Base-by-base conservation (phyloP, 2,113 vertebrate genomes). In the Scortum barcoo region DNA sequence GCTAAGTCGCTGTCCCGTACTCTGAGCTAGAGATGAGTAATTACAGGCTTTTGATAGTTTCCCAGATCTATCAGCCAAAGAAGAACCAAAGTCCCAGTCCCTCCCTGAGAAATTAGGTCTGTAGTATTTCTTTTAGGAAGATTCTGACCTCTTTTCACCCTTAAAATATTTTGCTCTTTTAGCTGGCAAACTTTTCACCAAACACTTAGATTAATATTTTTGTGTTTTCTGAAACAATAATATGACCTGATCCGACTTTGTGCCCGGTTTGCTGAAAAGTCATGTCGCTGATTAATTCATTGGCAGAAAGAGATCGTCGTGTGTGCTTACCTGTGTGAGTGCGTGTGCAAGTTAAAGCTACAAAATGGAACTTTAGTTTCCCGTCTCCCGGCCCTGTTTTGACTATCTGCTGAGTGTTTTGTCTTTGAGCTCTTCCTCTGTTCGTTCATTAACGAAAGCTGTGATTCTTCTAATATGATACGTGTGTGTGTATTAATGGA, bases 371-470 rank as follows among this genome's bases (percentile, higher is more conserved):
- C 65, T 62, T 65, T 17, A 22, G 58, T 76, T 90, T 90, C 82
- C 51, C 26, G 60, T 67, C 46, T 65, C 56, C 54, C 36, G 61
- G 38, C 77, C 54, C 54, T 90, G 84, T 93, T 93, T 86, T 91
- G 86, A 16, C 67, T 91, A 81, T 84, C 76, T 68, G 70, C 24
- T 61, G 44, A 46, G 42, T 93, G 85, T 92, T 92, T 86, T 90
- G 88, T 86, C 84, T 92, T 66, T 87, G 48, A 54, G 68, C 42
- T 69, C 72, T 81, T 86, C 77, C 76, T 81, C 54, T 72, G 50
- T 76, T 68, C 9, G 14, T 60, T 81, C 46, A 62, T 86, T 74
- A 80, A 69, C 50, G 40, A 57, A 76, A 10, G 13, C 44, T 61
- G 19, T 72, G 57, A 85, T 80, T 69, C 50, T n/a, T 46, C 44